These are phyloP conservation scores for Rhagoletis zephyria DNA, from an alignment of 1,140 invertebrate species.

Conservation along the genomic window DNA sequence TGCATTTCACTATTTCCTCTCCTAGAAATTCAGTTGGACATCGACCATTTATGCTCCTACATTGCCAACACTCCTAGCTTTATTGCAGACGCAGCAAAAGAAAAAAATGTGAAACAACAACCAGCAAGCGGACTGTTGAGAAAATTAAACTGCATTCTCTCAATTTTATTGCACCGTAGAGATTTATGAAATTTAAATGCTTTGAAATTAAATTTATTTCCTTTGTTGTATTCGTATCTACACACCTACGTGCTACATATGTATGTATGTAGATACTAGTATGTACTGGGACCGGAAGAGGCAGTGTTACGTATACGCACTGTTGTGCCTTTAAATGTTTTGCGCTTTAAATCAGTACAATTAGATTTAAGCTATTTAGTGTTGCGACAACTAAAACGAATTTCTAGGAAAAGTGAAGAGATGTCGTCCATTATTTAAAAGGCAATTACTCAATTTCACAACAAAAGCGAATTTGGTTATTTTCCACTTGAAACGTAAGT, in stretches of 20 bases:
- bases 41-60: neutral
- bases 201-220: constrained; percentile 33
- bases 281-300: neutral
- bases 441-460: no score
- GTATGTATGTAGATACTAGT: no score
- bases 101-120: no score
- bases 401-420: no score
- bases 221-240: neutral
- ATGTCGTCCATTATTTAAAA: no score
- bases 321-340: neutral
- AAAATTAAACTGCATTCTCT: neutral
- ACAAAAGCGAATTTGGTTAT: no score
- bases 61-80: neutral
- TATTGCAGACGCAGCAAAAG: neutral
- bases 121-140: no score
- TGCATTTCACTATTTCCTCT: constrained; percentile 28
- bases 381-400: no score
- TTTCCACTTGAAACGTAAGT: no score
- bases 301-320: constrained; percentile 21
- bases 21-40: neutral
- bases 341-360: no score
- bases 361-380: no score
- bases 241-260: no score
- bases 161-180: neutral
- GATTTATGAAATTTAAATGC: constrained; percentile 42